Conservation (phyloP, 2,888 invertebrate species). For the Lamproptera curius region DNA sequence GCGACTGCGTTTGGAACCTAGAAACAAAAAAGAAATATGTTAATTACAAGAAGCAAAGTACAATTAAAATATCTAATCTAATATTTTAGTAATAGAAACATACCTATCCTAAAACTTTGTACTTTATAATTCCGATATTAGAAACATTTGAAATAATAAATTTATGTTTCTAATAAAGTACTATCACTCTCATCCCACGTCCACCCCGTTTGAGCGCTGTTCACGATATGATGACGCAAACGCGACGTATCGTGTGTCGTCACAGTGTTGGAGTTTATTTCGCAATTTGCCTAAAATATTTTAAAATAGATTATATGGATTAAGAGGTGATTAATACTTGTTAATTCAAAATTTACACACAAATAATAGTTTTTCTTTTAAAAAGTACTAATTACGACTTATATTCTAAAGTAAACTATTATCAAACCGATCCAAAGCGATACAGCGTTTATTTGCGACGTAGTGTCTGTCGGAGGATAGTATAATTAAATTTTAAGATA, state of each 20-base stretch:
- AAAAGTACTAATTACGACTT: neutral
- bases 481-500: no score
- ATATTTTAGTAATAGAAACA: conserved; percentile 19
- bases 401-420: neutral
- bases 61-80: no score
- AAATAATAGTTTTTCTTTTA: no score
- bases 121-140: conserved; percentile 68
- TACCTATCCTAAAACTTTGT: conserved; percentile 74
- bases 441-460: conserved; percentile 14
- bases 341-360: neutral
- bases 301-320: conserved; percentile 21
- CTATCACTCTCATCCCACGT: conserved; percentile 54
- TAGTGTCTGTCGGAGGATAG: conserved; percentile 13
- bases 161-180: conserved; percentile 56
- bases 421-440: neutral
- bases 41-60: no score
- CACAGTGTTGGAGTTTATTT: conserved; percentile 43
- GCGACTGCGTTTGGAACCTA: conserved; percentile 57
- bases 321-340: neutral
- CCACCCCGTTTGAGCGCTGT: conserved; percentile 67
- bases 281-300: conserved; percentile 42
- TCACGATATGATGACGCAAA: conserved; percentile 71
- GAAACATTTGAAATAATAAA: conserved; percentile 66
- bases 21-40: conserved; percentile 27
- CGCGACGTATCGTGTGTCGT: conserved; percentile 58